A percentile compares a stretch with the other conserved stretches of the same genome.
Conservation (phyloP, 2,113 vertebrate genomes). For the Pseudolaguvia tuberculata region DNA sequence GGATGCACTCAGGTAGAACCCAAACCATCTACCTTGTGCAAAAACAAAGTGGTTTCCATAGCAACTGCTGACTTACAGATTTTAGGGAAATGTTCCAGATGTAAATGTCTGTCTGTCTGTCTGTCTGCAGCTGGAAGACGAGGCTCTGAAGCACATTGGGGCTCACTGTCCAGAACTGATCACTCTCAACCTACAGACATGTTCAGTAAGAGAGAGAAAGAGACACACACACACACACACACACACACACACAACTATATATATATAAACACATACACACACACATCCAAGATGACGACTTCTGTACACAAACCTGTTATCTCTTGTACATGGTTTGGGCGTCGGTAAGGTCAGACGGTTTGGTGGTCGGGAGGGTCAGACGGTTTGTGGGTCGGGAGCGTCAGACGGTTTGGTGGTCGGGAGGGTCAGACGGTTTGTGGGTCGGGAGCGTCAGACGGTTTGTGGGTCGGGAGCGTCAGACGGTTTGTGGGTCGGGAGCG, state of each 20-base stretch:
- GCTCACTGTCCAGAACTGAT: slow-evolving; percentile 91
- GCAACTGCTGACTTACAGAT: background rate
- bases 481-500: too few species aligned
- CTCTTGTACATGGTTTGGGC: too few species aligned
- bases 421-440: too few species aligned
- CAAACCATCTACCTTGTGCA: background rate
- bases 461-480: too few species aligned
- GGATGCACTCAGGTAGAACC: slow-evolving; percentile 90
- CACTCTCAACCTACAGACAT: slow-evolving; percentile 94
- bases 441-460: too few species aligned
- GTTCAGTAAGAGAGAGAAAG: slow-evolving; percentile 78
- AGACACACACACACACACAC: background rate
- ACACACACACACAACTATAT: background rate
- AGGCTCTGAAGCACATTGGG: slow-evolving; percentile 94
- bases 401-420: too few species aligned
- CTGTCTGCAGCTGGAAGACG: slow-evolving; percentile 81
- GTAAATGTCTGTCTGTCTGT: background rate
- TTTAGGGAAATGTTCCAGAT: background rate
- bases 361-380: too few species aligned
- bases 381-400: too few species aligned
- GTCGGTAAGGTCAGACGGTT: too few species aligned
- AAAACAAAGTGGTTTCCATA: background rate
- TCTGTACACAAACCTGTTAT: too few species aligned
- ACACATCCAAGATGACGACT: too few species aligned
- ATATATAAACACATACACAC: background rate